Evolutionary conservation across 1,140 invertebrate genomes (phyloP).

Genomic region (Drosophila serrata): DNA sequence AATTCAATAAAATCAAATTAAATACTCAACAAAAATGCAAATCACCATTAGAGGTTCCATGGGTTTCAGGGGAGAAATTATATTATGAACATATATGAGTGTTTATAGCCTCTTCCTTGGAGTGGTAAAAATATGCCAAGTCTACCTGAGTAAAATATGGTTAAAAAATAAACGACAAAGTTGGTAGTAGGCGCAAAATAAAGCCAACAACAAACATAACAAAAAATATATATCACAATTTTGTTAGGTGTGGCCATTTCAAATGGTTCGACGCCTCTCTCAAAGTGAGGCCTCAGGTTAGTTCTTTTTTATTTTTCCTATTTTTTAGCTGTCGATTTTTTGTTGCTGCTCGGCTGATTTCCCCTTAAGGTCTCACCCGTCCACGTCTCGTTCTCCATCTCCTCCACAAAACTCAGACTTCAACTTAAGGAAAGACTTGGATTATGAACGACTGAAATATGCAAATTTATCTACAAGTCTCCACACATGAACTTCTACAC

Average conservation of each 20-base stretch:
- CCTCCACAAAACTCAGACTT: constrained; percentile 63
- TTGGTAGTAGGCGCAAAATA: constrained; percentile 75
- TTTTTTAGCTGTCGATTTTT: constrained; percentile 37
- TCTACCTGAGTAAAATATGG: constrained; percentile 9
- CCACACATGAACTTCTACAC: constrained; percentile 75
- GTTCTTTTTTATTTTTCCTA: constrained; percentile 23
- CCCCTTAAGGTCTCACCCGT: constrained; percentile 52
- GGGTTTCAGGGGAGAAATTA: constrained; percentile 17
- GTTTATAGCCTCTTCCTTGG: constrained; percentile 23
- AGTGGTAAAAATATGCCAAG: constrained; percentile 30
- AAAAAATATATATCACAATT: constrained; percentile 62
- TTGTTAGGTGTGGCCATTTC: constrained; percentile 82
- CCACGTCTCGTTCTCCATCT: constrained; percentile 30
- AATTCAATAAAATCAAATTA: constrained; percentile 82
- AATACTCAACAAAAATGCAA: constrained; percentile 82
- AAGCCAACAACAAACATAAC: constrained; percentile 27
- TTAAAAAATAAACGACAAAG: constrained; percentile 48
- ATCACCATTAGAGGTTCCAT: constrained; percentile 43
- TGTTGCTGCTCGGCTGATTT: constrained; percentile 51
- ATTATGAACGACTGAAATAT: constrained; percentile 82
- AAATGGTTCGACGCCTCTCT: constrained; percentile 82
- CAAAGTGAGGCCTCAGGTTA: constrained; percentile 60
- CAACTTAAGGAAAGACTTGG: constrained; percentile 79
- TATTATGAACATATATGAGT: constrained; percentile 2
- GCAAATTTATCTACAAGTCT: constrained; percentile 78